Evolutionary conservation across 2,113 vertebrate genomes (phyloP).

Genomic region (Osmerus eperlanus): DNA sequence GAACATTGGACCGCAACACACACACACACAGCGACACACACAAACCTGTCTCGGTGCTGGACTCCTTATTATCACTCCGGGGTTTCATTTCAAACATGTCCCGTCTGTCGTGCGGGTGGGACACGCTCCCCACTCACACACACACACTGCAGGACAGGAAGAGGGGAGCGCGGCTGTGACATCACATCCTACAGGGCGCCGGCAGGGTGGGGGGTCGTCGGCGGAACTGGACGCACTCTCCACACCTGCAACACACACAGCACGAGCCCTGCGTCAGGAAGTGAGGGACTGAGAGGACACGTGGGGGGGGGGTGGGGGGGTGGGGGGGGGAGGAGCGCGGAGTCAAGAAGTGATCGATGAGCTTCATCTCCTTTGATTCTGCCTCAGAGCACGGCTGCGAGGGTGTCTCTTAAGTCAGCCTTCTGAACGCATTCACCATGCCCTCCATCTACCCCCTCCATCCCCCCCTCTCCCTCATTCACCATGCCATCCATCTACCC

Average conservation of each 20-base stretch:
- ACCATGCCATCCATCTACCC: no score
- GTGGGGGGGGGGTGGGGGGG: not conserved
- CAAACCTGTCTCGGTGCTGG: slow-evolving; percentile 83
- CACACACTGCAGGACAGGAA: slow-evolving; percentile 40
- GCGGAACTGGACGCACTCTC: slow-evolving; percentile 4
- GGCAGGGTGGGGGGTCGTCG: not conserved
- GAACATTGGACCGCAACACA: not conserved
- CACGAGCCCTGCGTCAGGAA: not conserved
- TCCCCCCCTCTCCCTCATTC: not conserved
- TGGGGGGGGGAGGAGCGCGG: no score
- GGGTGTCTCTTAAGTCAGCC: not conserved
- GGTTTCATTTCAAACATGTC: slow-evolving; percentile 82
- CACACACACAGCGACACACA: not conserved
- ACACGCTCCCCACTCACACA: slow-evolving; percentile 34
- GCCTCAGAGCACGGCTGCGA: no score
- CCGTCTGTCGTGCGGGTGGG: slow-evolving; percentile 39
- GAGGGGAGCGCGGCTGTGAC: slow-evolving; percentile 18
- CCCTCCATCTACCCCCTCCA: not conserved
- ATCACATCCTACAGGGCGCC: slow-evolving; percentile 58
- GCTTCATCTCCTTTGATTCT: no score
- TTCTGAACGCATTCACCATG: not conserved
- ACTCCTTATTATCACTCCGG: slow-evolving; percentile 80
- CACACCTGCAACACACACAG: slow-evolving; percentile 5
- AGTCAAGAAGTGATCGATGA: no score
- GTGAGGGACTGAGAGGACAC: not conserved